These are phyloP conservation scores for Melolontha melolontha DNA, from an alignment of 2,888 invertebrate species.

Conservation along the genomic window DNA sequence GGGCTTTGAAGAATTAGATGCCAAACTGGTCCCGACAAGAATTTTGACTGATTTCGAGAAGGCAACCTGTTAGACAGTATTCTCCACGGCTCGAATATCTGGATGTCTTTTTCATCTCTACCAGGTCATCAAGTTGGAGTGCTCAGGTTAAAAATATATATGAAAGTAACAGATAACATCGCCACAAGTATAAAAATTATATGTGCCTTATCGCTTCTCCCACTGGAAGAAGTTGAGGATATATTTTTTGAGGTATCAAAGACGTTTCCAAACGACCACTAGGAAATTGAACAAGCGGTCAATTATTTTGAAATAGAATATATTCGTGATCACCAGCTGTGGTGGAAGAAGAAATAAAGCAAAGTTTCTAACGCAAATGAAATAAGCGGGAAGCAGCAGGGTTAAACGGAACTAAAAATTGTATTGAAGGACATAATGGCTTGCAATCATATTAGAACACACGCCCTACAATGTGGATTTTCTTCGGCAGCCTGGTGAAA, in stretches of 20 bases:
- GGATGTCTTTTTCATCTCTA: neutral
- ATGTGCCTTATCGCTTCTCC: conserved; percentile 10
- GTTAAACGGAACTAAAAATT: too few species aligned
- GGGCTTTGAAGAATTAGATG: too few species aligned
- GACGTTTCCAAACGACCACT: too few species aligned
- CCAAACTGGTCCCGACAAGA: too few species aligned
- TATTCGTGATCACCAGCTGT: conserved; percentile 8
- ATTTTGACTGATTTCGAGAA: too few species aligned
- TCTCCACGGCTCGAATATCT: conserved; percentile 12
- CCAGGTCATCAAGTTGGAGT: neutral
- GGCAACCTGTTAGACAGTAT: neutral
- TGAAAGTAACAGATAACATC: neutral
- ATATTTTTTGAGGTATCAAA: neutral
- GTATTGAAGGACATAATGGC: too few species aligned
- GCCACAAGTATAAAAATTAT: neutral
- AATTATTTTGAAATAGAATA: conserved; percentile 1
- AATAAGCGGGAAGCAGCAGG: neutral
- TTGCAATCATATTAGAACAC: too few species aligned
- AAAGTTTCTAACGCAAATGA: neutral
- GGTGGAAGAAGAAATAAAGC: conserved; percentile 4
- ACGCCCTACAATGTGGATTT: too few species aligned
- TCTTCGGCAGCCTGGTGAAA: too few species aligned
- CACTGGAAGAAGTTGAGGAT: conserved; percentile 11
- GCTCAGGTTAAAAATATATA: neutral
- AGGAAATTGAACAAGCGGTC: too few species aligned